These are phyloP conservation scores for Neria commutata DNA, from an alignment of 2,888 invertebrate species.

Conservation along the genomic window DNA sequence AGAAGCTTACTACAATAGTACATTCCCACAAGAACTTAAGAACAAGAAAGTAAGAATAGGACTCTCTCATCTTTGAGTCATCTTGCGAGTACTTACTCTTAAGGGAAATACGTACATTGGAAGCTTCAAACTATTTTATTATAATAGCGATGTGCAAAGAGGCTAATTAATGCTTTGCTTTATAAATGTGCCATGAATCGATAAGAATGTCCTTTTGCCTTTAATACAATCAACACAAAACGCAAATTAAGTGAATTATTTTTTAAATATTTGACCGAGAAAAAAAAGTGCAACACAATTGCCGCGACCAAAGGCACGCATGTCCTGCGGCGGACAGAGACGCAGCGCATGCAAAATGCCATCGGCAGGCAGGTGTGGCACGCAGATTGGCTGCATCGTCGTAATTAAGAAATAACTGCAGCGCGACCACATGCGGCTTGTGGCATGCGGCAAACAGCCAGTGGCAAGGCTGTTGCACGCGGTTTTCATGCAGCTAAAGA, in stretches of 20 bases:
- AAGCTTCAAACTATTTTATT: too few relatives aligned
- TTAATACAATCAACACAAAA: too few relatives aligned
- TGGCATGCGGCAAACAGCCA: background rate
- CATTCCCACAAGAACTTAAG: too few relatives aligned
- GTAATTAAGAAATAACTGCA: background rate
- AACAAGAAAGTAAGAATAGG: too few relatives aligned
- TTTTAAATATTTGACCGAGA: background rate
- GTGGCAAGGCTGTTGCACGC: background rate
- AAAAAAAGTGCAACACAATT: background rate
- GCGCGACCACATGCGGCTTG: background rate
- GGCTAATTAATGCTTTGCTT: too few relatives aligned
- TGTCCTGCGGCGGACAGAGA: background rate
- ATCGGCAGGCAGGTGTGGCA: background rate
- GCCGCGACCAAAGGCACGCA: background rate
- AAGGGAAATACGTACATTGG: too few relatives aligned
- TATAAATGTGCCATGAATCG: too few relatives aligned
- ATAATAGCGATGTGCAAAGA: too few relatives aligned
- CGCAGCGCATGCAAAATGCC: background rate
- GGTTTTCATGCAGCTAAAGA: background rate
- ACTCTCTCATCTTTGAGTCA: too few relatives aligned
- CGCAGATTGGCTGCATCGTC: background rate
- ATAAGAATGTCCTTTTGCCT: too few relatives aligned
- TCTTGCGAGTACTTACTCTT: too few relatives aligned
- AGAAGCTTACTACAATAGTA: too few relatives aligned
- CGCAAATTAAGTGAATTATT: background rate